phyloP scores from a whole-genome alignment of 2,888 invertebrate genomes.

The Brassicogethes aeneus region DNA sequence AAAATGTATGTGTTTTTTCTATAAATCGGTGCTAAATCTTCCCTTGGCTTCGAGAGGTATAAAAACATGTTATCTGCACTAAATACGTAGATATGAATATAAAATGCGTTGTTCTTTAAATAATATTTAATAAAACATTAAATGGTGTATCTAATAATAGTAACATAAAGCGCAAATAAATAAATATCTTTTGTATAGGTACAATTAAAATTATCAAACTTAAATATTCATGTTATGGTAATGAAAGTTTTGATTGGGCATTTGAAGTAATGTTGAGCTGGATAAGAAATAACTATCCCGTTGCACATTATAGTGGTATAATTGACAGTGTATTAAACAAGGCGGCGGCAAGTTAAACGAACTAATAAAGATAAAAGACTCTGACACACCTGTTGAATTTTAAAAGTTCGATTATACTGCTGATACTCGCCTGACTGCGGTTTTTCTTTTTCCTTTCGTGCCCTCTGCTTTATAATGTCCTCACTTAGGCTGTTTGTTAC shows the following conservation, averaged over 20 bases:
- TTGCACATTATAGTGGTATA: conserved; percentile 22
- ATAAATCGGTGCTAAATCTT: no score
- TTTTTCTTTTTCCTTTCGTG: conserved; percentile 19
- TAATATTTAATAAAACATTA: no score
- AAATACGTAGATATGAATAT: no score
- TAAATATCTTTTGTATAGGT: no score
- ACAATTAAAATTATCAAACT: no score
- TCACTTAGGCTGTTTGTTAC: conserved; percentile 22
- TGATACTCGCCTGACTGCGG: conserved; percentile 3
- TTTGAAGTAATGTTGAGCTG: conserved; percentile 4
- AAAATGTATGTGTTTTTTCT: no score
- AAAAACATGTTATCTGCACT: no score
- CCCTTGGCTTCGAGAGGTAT: no score
- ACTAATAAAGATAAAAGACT: conserved; percentile 30
- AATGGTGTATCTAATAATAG: no score
- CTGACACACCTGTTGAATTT: conserved; percentile 30
- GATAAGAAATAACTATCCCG: conserved; percentile 18
- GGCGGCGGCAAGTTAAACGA: conserved; percentile 25
- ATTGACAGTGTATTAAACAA: conserved; percentile 25
- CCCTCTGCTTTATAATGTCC: conserved; percentile 21
- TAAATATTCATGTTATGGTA: conserved; percentile 1
- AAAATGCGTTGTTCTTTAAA: no score
- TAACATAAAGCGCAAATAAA: no score
- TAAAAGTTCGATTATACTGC: conserved; percentile 27
- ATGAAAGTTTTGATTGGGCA: background rate